These are phyloP conservation scores for Steinernema khuongi DNA, from an alignment of 1,140 invertebrate genomes.

Conservation along the genomic window DNA sequence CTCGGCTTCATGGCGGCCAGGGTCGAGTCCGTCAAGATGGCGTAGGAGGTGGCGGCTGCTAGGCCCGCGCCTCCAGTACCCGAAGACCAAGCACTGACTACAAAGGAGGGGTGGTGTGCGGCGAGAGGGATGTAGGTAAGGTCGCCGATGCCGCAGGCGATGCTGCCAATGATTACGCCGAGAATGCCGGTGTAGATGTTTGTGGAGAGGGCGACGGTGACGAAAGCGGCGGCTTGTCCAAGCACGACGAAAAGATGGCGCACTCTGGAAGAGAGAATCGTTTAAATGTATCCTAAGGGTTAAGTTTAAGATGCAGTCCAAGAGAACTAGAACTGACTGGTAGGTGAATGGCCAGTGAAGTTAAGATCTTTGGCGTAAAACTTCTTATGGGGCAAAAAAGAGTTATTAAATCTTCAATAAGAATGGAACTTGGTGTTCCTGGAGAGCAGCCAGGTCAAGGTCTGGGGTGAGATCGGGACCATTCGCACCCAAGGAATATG, in stretches of 20 bases:
- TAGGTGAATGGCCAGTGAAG: too few species aligned
- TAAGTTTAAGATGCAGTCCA: too few species aligned
- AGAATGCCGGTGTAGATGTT: constrained; percentile 64
- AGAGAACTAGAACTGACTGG: too few species aligned
- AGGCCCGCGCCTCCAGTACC: constrained; percentile 78
- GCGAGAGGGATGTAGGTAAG: constrained; percentile 72
- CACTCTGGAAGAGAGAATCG: constrained; percentile 63
- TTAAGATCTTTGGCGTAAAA: too few species aligned
- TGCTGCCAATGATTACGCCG: constrained; percentile 72
- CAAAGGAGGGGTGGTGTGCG: constrained; percentile 69
- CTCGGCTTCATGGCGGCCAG: constrained; percentile 65
- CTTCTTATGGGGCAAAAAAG: too few species aligned
- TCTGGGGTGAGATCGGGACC: too few species aligned
- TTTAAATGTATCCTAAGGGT: too few species aligned
- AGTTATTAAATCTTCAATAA: too few species aligned
- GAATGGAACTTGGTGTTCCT: too few species aligned
- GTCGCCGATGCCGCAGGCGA: constrained; percentile 74
- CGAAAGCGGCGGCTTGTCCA: constrained; percentile 66
- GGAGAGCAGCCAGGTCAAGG: too few species aligned
- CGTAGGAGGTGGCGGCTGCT: constrained; percentile 73
- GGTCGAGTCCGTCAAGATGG: constrained; percentile 63
- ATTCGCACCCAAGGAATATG: too few species aligned
- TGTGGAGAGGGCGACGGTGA: constrained; percentile 66
- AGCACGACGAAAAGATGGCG: constrained; percentile 66
- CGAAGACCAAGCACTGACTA: constrained; percentile 69